Percentiles rank a stretch among this genome's conserved stretches.
phyloP scores from a whole-genome alignment of 2,888 invertebrate species.

The Leptothorax acervorum region DNA sequence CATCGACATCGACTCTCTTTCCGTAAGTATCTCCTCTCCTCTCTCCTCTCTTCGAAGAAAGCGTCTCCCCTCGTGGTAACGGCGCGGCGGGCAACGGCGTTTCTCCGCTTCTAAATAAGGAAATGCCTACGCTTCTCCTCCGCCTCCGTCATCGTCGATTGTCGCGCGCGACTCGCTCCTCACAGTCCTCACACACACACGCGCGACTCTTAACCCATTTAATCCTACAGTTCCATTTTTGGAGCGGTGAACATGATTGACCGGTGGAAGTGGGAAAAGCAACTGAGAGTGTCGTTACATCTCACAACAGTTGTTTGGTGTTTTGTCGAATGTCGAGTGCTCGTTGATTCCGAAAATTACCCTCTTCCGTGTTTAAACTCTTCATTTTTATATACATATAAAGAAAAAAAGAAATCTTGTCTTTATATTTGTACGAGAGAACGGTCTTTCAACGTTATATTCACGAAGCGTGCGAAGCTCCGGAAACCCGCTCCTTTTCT shows the following conservation, averaged over 20 bases:
- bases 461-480: slow-evolving; percentile 12
- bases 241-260: slow-evolving; percentile 39
- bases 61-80: not conserved
- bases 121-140: slow-evolving; percentile 77
- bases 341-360: not conserved
- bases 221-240: slow-evolving; percentile 46
- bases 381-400: not conserved
- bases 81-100: slow-evolving; percentile 56
- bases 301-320: not conserved
- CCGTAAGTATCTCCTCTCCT: slow-evolving; percentile 31
- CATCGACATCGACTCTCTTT: slow-evolving; percentile 44
- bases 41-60: slow-evolving; percentile 29
- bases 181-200: not conserved
- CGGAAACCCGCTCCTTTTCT: not conserved
- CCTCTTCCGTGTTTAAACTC: not conserved
- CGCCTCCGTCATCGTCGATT: slow-evolving; percentile 54
- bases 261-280: slow-evolving; percentile 33
- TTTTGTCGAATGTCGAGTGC: not conserved
- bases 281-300: not conserved
- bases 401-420: not conserved
- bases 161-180: slow-evolving; percentile 27
- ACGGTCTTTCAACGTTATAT: not conserved
- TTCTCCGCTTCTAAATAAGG: slow-evolving; percentile 80
- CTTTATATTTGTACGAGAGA: not conserved
- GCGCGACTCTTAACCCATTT: slow-evolving; percentile 56